Percentiles rank a stretch among this genome's conserved stretches.
phyloP scores from a whole-genome alignment of 2,113 vertebrate species.

The Greenwoodochromis staneri region DNA sequence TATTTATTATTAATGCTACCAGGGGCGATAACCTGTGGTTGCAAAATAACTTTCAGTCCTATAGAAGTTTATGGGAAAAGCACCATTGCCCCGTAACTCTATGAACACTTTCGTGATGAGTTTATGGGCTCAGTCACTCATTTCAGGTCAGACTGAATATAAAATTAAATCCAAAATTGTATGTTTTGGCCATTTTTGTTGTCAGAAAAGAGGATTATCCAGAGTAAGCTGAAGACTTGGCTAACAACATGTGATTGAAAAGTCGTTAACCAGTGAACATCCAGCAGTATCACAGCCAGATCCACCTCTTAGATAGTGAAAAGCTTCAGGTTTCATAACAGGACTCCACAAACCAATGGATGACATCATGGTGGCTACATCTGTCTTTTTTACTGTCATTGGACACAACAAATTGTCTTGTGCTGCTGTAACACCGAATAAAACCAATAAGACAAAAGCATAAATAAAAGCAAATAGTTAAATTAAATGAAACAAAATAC shows the following conservation, averaged over 20 bases:
- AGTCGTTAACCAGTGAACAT: background rate
- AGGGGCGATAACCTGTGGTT: background rate
- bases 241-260: background rate
- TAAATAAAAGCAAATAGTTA: background rate
- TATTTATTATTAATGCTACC: background rate
- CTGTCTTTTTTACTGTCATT: background rate
- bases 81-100: fast-evolving
- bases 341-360: background rate
- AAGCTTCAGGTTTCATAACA: background rate
- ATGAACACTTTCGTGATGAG: background rate
- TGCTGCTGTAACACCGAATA: background rate
- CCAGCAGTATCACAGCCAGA: background rate
- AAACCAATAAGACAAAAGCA: background rate
- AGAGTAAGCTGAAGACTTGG: fast-evolving
- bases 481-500: background rate
- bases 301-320: background rate
- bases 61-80: background rate
- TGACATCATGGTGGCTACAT: background rate
- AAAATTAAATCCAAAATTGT: background rate
- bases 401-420: background rate
- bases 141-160: background rate
- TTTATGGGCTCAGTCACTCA: background rate
- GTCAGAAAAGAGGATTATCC: background rate
- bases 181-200: background rate
- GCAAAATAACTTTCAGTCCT: background rate